phyloP scores from a whole-genome alignment of 2,113 vertebrate genomes.

The Microtus pennsylvanicus region DNA sequence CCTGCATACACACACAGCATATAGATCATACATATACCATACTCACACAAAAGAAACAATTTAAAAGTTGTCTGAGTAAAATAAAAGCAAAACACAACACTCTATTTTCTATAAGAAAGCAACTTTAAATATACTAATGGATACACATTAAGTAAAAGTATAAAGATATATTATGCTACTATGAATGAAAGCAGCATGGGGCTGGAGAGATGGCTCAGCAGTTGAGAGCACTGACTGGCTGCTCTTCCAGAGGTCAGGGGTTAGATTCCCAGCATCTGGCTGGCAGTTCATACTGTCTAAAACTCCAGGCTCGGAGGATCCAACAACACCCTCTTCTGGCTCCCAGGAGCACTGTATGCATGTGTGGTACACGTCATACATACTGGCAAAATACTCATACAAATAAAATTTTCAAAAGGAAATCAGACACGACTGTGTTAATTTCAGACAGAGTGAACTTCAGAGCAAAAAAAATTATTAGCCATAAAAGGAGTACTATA shows the following conservation, averaged over 20 bases:
- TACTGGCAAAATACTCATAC: neutral
- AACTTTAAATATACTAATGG: slow-evolving; percentile 1
- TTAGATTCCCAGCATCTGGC: neutral
- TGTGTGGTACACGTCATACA: neutral
- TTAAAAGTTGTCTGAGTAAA: neutral
- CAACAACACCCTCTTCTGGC: neutral
- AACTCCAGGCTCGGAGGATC: neutral
- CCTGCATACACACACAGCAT: neutral
- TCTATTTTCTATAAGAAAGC: neutral
- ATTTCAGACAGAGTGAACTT: neutral
- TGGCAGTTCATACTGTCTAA: neutral
- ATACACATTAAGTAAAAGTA: neutral
- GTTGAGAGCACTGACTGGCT: neutral
- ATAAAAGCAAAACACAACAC: neutral
- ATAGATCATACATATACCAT: neutral
- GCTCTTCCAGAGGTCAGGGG: neutral
- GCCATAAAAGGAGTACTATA: neutral
- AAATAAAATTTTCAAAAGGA: neutral
- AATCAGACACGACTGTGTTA: neutral
- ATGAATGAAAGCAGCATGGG: neutral
- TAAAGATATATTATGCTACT: neutral
- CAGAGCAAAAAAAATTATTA: neutral
- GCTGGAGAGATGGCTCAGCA: neutral
- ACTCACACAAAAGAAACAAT: neutral
- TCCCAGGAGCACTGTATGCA: neutral